Conservation (phyloP, 2,888 invertebrate genomes). For the Dione juno region DNA sequence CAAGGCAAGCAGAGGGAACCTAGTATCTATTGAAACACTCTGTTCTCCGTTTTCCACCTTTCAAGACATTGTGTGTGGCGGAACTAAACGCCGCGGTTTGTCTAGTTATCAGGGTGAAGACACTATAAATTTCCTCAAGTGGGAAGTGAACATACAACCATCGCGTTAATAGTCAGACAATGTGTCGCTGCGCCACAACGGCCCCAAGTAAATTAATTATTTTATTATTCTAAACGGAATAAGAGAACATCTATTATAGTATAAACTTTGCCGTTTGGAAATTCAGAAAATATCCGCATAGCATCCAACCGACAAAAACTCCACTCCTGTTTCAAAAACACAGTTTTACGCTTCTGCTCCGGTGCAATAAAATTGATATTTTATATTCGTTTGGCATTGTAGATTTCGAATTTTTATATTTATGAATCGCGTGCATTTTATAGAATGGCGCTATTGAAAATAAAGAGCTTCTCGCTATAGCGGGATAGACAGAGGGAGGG, state of each 20-base stretch:
- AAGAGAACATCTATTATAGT: neutral
- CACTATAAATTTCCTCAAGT: too few relatives aligned
- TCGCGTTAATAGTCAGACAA: neutral
- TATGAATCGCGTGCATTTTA: conserved; percentile 28
- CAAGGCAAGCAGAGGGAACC: too few relatives aligned
- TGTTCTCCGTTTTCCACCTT: too few relatives aligned
- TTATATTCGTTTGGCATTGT: conserved; percentile 29
- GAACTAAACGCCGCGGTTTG: too few relatives aligned
- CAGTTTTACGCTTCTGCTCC: conserved; percentile 34
- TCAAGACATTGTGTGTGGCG: too few relatives aligned
- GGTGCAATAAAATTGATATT: conserved; percentile 41
- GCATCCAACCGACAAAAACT: conserved; percentile 11
- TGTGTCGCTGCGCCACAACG: neutral
- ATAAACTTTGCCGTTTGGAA: neutral
- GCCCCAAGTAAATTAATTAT: too few relatives aligned
- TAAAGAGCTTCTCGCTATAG: too few relatives aligned
- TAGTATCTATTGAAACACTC: too few relatives aligned
- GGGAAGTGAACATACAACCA: too few relatives aligned
- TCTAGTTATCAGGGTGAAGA: too few relatives aligned
- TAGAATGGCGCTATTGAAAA: neutral
- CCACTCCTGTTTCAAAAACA: conserved; percentile 31
- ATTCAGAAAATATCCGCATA: conserved; percentile 14
- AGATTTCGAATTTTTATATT: conserved; percentile 25
- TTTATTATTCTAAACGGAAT: neutral
- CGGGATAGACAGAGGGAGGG: too few relatives aligned